A percentile compares a stretch with the other conserved stretches of the same genome.
These are phyloP conservation scores for Sardina pilchardus DNA, from an alignment of 2,113 vertebrate genomes.

Conservation along the genomic window DNA sequence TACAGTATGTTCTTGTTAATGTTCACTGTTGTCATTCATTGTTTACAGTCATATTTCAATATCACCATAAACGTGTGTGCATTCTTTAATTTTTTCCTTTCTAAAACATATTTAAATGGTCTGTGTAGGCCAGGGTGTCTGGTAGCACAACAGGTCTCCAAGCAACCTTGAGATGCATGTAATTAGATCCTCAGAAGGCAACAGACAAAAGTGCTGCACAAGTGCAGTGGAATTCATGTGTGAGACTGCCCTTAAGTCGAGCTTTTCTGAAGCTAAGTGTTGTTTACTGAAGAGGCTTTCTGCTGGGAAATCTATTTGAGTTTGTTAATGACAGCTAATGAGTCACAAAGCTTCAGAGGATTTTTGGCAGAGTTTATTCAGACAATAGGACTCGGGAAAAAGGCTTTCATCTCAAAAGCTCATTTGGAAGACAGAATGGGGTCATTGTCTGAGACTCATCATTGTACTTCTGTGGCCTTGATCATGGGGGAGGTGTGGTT, in stretches of 20 bases:
- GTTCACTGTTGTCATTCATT: background rate
- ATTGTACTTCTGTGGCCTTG: background rate
- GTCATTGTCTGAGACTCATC: background rate
- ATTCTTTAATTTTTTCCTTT: background rate
- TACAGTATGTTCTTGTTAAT: background rate
- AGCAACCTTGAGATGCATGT: conserved; percentile 45
- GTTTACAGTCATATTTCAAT: background rate
- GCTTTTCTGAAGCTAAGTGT: background rate
- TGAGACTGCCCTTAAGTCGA: conserved; percentile 37
- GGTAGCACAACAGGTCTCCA: conserved; percentile 39
- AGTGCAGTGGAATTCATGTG: background rate
- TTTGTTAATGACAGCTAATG: background rate
- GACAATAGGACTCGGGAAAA: background rate
- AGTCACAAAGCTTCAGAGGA: background rate
- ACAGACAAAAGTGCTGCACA: conserved; percentile 2
- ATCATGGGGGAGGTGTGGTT: background rate
- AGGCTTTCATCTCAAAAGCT: background rate
- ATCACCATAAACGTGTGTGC: background rate
- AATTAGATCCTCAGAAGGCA: conserved; percentile 33
- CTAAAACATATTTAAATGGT: background rate
- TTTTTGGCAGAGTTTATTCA: background rate
- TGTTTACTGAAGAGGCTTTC: background rate
- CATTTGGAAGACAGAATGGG: background rate
- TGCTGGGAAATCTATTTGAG: background rate
- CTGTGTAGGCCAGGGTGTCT: background rate